Evolutionary conservation across 2,797 vertebrate species (phyloP), one percentile per base, ranked within the genome.

Genomic region (Bradypodion pumilum): DNA sequence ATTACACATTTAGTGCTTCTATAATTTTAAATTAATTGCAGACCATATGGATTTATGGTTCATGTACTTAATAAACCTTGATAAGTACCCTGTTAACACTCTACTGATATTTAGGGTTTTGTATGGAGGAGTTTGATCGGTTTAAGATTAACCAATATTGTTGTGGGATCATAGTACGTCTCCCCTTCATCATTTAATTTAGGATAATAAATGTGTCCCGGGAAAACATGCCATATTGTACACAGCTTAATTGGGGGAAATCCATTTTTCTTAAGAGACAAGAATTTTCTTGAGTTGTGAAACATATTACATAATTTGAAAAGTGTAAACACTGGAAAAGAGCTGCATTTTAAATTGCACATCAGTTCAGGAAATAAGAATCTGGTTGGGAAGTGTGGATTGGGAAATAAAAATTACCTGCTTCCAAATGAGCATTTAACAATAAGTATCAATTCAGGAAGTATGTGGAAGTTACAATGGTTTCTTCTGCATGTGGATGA

Each of bases 21-120:
- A 93, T 96, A 96, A 95, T 96, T 97, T 96, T 96, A 95, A 96
- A 96, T 97, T 97, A 96, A 97, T 96, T 96, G 93, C 94, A 94
- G 95, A 95, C 94, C 95, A 96, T 96, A 95, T 94, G 95, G 95
- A 96, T 96, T 97, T 96, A 96, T 96, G 94, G 93, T 96, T 91
- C 95, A 92, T 95, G 94, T 95, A 96, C 95, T 96, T 96, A 96
- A 95, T 96, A 97, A 96, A 96, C 94, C 94, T 92, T 80, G 32
- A 81, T 96, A 95, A 96, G 92, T 94, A 95, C 93, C 95, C 95
- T 94, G 96, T 95, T 95, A 96, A 92, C 94, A 95, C 93, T 95
- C 95, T 95, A 91, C 94, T 95, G 95, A 88, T 95, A 94, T 96
- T 97, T 95, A 94, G 94, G 93, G 93, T 92, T 89, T 82, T 70